Evolutionary conservation across 2,888 invertebrate genomes (phyloP), one percentile per base, ranked within the genome.

Genomic region (Caradrina clavipalpis): DNA sequence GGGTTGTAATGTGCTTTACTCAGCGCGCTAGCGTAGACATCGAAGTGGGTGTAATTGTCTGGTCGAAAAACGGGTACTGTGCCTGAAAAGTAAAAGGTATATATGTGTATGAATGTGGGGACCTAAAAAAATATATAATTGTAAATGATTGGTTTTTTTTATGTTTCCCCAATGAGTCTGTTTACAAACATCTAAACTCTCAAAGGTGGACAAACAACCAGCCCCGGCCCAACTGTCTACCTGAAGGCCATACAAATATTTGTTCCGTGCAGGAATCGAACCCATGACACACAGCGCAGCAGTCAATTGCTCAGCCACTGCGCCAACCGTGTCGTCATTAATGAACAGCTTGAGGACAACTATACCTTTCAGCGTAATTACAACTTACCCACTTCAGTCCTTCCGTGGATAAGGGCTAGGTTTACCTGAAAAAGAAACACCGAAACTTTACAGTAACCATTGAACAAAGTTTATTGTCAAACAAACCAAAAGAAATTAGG

Each of bases 341-440:
- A 31, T 19, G 5, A 53, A 45, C 17, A 39, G 2, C 42, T 17
- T 4, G 10, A 39, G 11, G 1, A 39, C 7, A 13, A 19, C 35
- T 22, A 13, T 10, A 55, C 1, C 17, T 53, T 19, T 19, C n/a
- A 26, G 1, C 10, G 7, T 39, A 65, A 47, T 15, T n/a, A 57
- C 42, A 45, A 83, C 87, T 82, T 68, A 87, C 87, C 87, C 45
- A 71, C 13, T 56, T 80, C 71, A 42, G 66, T 71, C 35, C 60
- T 56, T n/a, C 62, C 82, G 50, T 79, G 73, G 11, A 82, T 81
- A 49, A 79, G 19, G 31, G 58, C 63, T 21, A 82, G 13, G n/a
- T 79, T 82, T 26, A 79, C 21, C 82, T 82, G 71, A 49, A 82
- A 80, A 26, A 10, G 6, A n/a, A 50, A 51, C 5, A 58, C 8